These are phyloP conservation scores for Synanthedon tipuliformis DNA, from an alignment of 2,888 invertebrate genomes.

Conservation along the genomic window DNA sequence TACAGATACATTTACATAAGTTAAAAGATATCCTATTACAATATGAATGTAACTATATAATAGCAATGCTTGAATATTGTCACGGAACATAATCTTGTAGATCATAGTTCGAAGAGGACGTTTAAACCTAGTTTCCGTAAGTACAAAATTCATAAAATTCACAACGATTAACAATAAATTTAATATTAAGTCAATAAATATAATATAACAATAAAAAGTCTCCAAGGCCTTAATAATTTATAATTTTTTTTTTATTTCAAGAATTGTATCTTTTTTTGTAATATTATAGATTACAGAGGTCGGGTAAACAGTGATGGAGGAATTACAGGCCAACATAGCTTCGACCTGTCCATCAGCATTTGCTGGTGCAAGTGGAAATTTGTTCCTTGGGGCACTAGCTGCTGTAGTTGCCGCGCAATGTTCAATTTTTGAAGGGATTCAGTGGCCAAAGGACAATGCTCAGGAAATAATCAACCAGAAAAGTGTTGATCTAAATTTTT, in stretches of 20 bases:
- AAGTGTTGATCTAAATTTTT: too few relatives aligned
- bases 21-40: not conserved
- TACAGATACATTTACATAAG: not conserved
- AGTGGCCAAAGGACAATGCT: constrained; percentile 62
- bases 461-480: constrained; percentile 15
- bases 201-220: too few relatives aligned
- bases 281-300: too few relatives aligned
- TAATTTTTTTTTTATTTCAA: too few relatives aligned
- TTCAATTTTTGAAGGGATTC: constrained; percentile 40
- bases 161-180: too few relatives aligned
- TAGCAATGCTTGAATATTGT: not conserved
- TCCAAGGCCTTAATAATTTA: too few relatives aligned
- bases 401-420: constrained; percentile 70
- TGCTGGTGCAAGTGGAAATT: constrained; percentile 22
- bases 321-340: constrained; percentile 15
- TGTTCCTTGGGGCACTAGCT: constrained; percentile 70
- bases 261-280: too few relatives aligned
- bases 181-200: too few relatives aligned
- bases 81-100: constrained; percentile 1
- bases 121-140: not conserved
- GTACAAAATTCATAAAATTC: not conserved
- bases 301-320: constrained; percentile 13
- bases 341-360: constrained; percentile 30
- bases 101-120: not conserved
- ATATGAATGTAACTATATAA: not conserved